A percentile compares a stretch with the other conserved stretches of the same genome.
Conservation (phyloP, 2,113 vertebrate species). For the Phylloscopus whistleri region DNA sequence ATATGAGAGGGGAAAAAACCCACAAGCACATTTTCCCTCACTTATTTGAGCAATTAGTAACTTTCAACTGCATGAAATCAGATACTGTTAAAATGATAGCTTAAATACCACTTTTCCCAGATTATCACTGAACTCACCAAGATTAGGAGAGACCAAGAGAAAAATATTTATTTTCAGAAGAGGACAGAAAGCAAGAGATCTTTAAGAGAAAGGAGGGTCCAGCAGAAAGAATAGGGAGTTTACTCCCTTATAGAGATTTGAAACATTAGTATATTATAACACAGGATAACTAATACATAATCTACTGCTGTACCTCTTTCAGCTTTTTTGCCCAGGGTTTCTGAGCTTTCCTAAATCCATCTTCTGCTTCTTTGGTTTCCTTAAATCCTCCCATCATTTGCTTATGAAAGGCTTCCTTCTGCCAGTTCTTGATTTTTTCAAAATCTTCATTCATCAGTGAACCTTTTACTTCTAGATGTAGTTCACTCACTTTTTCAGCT, state of each 20-base stretch:
- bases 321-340: constrained; percentile 99
- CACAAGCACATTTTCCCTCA: neutral
- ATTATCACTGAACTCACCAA: neutral
- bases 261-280: constrained; percentile 38
- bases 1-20: neutral
- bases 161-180: constrained; percentile 41
- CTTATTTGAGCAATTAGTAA: neutral
- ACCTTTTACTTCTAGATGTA: constrained; percentile 92
- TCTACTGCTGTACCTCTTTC: constrained; percentile 86
- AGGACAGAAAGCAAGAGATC: constrained; percentile 54
- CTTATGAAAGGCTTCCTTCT: constrained; percentile 95
- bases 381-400: constrained; percentile 99
- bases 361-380: constrained; percentile 96
- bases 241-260: constrained; percentile 21
- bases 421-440: constrained; percentile 99
- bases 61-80: neutral
- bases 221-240: constrained; percentile 53
- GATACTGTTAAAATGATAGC: neutral
- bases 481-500: constrained; percentile 94
- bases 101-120: neutral
- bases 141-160: constrained; percentile 2
- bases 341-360: constrained; percentile 96
- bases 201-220: constrained; percentile 57
- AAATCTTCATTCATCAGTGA: constrained; percentile 93
- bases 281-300: constrained; percentile 47